Evolutionary conservation across 1,140 invertebrate species (phyloP).

Genomic region (Orchestia grillus): DNA sequence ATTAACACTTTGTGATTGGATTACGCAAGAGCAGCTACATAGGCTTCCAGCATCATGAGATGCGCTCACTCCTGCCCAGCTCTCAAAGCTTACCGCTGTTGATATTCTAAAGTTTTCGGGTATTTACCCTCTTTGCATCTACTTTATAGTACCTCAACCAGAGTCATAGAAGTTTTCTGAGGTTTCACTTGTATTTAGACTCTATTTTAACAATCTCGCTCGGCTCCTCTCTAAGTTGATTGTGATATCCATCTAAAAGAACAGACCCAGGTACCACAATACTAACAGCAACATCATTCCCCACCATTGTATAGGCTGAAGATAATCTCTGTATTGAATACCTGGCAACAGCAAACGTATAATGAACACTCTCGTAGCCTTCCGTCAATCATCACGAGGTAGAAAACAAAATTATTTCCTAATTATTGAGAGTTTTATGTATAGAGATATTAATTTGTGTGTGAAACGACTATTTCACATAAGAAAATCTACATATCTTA

Average conservation of each 20-base stretch:
- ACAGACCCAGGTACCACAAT: not conserved
- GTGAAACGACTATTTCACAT: too few species aligned
- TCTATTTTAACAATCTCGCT: not conserved
- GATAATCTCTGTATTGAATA: too few species aligned
- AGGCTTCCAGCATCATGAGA: not conserved
- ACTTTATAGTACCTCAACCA: not conserved
- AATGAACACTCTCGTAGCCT: too few species aligned
- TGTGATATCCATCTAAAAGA: not conserved
- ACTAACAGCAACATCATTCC: not conserved
- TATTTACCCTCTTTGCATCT: not conserved
- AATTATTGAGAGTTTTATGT: too few species aligned
- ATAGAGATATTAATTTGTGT: too few species aligned
- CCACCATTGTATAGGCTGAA: too few species aligned
- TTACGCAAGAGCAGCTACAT: not conserved
- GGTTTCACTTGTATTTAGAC: not conserved
- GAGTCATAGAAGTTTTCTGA: not conserved
- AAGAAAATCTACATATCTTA: too few species aligned
- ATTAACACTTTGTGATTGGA: not conserved
- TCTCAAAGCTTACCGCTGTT: not conserved
- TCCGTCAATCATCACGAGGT: too few species aligned
- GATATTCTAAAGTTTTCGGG: not conserved
- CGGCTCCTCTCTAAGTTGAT: not conserved
- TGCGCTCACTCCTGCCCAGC: not conserved
- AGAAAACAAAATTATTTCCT: too few species aligned
- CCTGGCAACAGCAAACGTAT: too few species aligned